A percentile compares a stretch with the other conserved stretches of the same genome.
These are phyloP conservation scores for Crenichthys baileyi DNA, from an alignment of 2,797 vertebrate genomes.

Conservation along the genomic window DNA sequence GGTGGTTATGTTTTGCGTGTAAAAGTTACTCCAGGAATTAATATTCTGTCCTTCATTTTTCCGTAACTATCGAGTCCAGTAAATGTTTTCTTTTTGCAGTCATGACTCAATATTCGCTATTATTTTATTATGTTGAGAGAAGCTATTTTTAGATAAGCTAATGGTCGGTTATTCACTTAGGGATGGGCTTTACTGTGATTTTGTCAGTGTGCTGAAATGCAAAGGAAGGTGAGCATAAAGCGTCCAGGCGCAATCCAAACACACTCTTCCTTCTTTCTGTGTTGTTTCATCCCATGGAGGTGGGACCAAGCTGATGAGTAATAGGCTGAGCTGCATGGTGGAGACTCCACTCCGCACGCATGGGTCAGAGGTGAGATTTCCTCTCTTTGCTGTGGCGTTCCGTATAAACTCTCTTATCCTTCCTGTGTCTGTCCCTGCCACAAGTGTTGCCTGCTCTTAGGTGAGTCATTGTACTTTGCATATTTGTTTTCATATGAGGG, in stretches of 20 bases:
- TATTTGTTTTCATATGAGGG: not conserved
- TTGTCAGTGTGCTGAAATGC: conserved; percentile 6
- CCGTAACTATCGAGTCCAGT: not conserved
- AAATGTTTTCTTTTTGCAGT: not conserved
- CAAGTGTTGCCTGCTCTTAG: conserved; percentile 24
- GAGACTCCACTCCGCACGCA: conserved; percentile 13
- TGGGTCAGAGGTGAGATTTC: conserved; percentile 52
- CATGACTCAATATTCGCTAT: not conserved
- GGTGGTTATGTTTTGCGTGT: not conserved
- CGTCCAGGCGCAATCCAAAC: conserved; percentile 22
- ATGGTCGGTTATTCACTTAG: not conserved
- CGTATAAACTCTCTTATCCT: conserved; percentile 25
- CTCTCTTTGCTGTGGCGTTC: conserved; percentile 21
- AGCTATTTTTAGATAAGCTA: conserved; percentile 2
- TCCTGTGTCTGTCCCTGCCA: conserved; percentile 16
- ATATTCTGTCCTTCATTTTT: not conserved
- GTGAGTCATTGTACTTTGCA: conserved; percentile 43
- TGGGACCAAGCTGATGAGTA: conserved; percentile 41
- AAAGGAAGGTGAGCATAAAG: conserved; percentile 22
- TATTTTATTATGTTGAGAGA: not conserved
- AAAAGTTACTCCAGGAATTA: not conserved
- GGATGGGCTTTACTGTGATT: not conserved
- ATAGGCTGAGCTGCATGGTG: conserved; percentile 17
- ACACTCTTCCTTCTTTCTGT: conserved; percentile 37
- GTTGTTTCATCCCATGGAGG: conserved; percentile 12